phyloP scores from a whole-genome alignment of 2,113 vertebrate species.

The Pristiophorus japonicus region DNA sequence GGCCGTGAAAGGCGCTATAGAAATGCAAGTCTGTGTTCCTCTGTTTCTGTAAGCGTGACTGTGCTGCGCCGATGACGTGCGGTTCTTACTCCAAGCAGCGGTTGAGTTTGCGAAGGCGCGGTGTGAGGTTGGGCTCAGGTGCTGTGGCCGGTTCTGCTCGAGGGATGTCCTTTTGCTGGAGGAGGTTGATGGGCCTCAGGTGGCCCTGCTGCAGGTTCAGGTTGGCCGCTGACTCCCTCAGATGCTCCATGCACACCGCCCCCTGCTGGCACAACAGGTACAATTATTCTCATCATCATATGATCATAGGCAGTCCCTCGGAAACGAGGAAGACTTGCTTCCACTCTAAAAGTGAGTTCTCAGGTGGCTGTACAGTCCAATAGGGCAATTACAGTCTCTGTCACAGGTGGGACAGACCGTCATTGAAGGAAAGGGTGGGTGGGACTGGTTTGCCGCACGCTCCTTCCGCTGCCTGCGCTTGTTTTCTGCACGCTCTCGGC shows the following conservation, averaged over 20 bases:
- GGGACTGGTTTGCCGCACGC: too few species aligned
- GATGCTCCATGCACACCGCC: background rate
- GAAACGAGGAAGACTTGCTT: too few species aligned
- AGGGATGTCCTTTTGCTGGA: background rate
- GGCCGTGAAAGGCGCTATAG: background rate
- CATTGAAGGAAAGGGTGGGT: too few species aligned
- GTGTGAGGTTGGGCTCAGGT: constrained; percentile 3
- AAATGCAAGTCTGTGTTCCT: background rate
- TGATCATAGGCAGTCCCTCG: too few species aligned
- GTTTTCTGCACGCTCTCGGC: too few species aligned
- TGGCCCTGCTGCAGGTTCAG: background rate
- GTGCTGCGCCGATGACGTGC: background rate
- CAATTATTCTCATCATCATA: too few species aligned
- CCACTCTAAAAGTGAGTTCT: too few species aligned
- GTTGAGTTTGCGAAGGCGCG: background rate
- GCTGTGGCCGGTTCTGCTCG: background rate
- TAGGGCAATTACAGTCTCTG: too few species aligned
- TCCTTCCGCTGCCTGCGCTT: too few species aligned
- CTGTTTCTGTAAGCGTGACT: background rate
- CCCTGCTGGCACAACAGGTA: background rate
- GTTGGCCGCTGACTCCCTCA: background rate
- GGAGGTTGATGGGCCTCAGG: background rate
- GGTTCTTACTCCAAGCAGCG: constrained; percentile 9
- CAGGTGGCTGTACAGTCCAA: too few species aligned
- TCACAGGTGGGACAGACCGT: too few species aligned